These are phyloP conservation scores for Cardiocondyla obscurior DNA, from an alignment of 1,140 invertebrate species.

Conservation along the genomic window DNA sequence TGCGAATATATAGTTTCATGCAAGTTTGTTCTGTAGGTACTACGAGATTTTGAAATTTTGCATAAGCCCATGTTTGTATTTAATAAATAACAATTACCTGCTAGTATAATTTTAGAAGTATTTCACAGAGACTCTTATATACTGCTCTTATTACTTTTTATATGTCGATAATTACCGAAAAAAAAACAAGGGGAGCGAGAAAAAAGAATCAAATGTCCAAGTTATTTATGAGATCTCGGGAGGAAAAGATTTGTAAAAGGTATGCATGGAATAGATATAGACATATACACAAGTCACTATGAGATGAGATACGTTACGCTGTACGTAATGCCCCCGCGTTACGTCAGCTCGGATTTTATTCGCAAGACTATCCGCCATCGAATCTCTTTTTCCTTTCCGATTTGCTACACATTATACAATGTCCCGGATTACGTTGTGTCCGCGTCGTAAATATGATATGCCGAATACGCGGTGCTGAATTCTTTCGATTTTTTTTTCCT, in stretches of 20 bases:
- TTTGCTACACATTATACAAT: slow-evolving; percentile 36
- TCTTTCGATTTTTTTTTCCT: neutral
- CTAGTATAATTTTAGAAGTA: neutral
- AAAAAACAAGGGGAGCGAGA: neutral
- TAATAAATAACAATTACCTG: neutral
- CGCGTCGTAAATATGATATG: slow-evolving; percentile 9
- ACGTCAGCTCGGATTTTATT: slow-evolving; percentile 53
- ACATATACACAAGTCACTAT: neutral
- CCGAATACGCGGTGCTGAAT: neutral
- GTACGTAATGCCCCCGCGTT: neutral
- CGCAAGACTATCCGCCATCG: slow-evolving; percentile 33
- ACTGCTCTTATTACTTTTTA: neutral
- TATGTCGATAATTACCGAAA: neutral
- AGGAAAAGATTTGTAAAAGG: neutral
- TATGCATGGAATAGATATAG: neutral
- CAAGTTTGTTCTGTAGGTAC: neutral
- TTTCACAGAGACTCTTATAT: no score
- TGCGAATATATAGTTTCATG: neutral
- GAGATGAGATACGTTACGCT: slow-evolving; percentile 40
- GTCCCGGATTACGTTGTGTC: slow-evolving; percentile 26
- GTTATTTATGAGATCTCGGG: neutral
- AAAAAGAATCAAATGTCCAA: neutral
- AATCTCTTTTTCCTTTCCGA: slow-evolving; percentile 25
- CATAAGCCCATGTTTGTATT: neutral
- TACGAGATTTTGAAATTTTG: neutral